Percentiles rank a stretch among this genome's conserved stretches.
Conservation (phyloP, 2,113 vertebrate genomes). For the Falcunculus frontatus region DNA sequence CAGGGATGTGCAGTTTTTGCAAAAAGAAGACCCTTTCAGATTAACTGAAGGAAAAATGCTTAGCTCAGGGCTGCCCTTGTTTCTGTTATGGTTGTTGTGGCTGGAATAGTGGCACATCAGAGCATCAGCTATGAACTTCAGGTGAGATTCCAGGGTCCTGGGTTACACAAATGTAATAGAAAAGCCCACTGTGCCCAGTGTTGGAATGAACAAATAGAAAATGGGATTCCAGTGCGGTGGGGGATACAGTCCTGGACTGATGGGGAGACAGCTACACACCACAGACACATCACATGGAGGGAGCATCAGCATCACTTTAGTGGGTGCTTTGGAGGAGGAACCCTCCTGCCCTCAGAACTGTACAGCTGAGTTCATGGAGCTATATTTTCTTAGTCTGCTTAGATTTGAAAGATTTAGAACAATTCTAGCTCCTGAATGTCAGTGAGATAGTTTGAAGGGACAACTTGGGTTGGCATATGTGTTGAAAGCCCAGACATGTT, state of each 20-base stretch:
- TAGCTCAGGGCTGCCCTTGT: not conserved
- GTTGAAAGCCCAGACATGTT: not conserved
- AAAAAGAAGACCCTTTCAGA: not conserved
- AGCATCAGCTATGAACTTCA: not conserved
- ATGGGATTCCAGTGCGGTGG: not conserved
- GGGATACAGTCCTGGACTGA: not conserved
- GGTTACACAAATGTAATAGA: not conserved
- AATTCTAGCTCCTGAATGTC: not conserved
- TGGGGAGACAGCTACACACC: not conserved
- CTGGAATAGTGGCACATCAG: not conserved
- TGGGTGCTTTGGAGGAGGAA: not conserved
- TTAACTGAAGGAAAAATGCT: not conserved
- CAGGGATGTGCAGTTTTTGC: not conserved
- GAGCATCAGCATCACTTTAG: not conserved
- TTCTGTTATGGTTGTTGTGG: not conserved
- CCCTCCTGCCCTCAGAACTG: not conserved
- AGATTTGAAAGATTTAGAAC: not conserved
- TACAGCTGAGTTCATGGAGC: not conserved
- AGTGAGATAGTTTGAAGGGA: not conserved
- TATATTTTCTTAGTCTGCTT: not conserved
- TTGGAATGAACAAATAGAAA: not conserved
- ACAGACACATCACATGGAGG: rapidly evolving
- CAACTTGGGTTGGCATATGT: not conserved
- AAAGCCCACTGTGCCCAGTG: not conserved
- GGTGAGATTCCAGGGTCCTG: not conserved